Conservation (phyloP, 2,113 vertebrate species). For the Heteronetta atricapilla region DNA sequence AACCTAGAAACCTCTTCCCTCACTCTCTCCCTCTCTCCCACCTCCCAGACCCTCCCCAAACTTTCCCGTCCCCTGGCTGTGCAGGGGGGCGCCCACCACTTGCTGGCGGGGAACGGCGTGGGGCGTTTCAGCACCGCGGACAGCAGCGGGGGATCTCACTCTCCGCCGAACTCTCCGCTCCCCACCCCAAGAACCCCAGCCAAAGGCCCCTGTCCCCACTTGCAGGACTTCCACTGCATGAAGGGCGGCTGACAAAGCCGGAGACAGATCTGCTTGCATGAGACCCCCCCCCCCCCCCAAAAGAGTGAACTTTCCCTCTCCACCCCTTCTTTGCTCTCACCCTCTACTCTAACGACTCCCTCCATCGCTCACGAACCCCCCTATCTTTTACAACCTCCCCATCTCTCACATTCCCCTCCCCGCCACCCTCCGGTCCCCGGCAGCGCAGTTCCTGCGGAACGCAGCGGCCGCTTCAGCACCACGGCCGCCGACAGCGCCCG, state of each 20-base stretch:
- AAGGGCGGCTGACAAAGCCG: not conserved
- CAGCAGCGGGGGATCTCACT: constrained; percentile 61
- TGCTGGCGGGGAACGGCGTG: not conserved
- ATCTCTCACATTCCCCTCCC: not conserved
- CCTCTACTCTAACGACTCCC: not conserved
- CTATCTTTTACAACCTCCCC: too few species aligned
- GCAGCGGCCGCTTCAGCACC: constrained; percentile 75
- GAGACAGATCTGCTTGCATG: not conserved
- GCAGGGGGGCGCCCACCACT: too few species aligned
- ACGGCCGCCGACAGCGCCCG: constrained; percentile 69
- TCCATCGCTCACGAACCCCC: too few species aligned
- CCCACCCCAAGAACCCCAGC: too few species aligned
- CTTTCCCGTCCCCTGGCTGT: not conserved
- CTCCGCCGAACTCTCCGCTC: too few species aligned
- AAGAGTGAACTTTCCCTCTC: constrained; percentile 3
- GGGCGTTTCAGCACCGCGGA: constrained; percentile 83
- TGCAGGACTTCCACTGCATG: not conserved
- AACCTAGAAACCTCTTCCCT: not conserved
- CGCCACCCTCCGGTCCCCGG: not conserved
- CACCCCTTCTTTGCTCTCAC: not conserved
- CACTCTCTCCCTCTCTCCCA: too few species aligned
- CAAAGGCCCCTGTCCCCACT: not conserved
- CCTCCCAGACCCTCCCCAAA: not conserved
- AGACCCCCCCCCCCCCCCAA: not conserved
- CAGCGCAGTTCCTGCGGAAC: constrained; percentile 73